These are phyloP conservation scores for Mormyrops boulengeri DNA, from an alignment of 2,797 vertebrate genomes.

Conservation along the genomic window DNA sequence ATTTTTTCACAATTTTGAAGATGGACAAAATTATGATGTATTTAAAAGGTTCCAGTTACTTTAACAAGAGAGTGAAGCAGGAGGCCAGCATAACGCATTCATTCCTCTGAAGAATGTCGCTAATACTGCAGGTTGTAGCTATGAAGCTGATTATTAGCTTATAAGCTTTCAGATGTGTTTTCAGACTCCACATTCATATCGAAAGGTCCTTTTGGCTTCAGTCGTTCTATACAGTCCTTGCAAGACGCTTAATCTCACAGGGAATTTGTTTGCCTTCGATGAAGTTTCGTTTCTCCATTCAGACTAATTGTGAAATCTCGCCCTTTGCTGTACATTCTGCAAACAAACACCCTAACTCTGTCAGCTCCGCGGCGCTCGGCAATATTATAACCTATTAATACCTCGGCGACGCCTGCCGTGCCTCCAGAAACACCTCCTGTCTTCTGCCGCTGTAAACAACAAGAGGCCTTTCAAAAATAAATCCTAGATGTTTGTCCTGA, in stretches of 20 bases:
- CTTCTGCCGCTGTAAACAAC: background rate
- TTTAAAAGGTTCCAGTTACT: background rate
- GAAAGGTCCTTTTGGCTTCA: background rate
- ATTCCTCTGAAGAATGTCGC: background rate
- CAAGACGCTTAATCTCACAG: background rate
- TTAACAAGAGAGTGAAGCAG: background rate
- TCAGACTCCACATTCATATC: background rate
- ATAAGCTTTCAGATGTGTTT: background rate
- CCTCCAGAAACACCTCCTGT: background rate
- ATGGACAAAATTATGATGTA: background rate
- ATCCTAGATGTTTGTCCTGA: background rate
- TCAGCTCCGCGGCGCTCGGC: background rate
- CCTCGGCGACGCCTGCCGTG: background rate
- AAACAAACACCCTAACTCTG: background rate
- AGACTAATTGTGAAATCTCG: background rate
- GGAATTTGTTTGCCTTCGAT: background rate
- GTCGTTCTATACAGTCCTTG: background rate
- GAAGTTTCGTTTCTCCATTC: background rate
- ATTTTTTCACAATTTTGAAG: background rate
- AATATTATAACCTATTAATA: constrained; percentile 3
- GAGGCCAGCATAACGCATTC: background rate
- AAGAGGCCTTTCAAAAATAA: background rate
- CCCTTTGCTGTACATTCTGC: background rate
- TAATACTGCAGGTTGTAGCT: background rate
- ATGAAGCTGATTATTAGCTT: background rate